phyloP scores from a whole-genome alignment of 2,797 vertebrate genomes.

The Phoebastria nigripes region DNA sequence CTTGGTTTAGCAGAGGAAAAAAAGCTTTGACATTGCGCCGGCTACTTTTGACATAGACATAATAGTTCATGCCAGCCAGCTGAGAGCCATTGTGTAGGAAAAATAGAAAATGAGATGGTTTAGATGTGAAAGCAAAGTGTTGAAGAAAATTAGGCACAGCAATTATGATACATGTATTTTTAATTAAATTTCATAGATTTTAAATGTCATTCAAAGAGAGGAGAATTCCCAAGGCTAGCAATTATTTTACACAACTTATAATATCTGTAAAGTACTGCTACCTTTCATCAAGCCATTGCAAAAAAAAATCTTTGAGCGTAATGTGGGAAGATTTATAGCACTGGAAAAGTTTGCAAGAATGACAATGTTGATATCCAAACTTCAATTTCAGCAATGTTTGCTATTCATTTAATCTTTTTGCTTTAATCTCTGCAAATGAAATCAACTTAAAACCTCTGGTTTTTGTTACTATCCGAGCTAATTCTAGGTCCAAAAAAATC shows the following conservation, averaged over 20 bases:
- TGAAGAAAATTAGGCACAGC: neutral
- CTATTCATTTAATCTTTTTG: constrained; percentile 23
- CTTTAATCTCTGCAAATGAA: constrained; percentile 35
- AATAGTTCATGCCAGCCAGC: neutral
- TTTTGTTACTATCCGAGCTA: neutral
- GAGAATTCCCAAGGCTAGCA: constrained; percentile 40
- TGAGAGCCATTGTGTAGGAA: neutral
- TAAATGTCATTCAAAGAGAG: neutral
- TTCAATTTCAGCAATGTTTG: constrained; percentile 1
- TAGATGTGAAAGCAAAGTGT: neutral
- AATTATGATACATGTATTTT: constrained; percentile 22
- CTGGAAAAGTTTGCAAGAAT: neutral
- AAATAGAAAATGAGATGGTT: neutral
- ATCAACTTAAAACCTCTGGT: neutral
- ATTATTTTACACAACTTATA: neutral
- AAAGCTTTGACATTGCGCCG: neutral
- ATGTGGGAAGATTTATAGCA: constrained; percentile 18
- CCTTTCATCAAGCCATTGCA: neutral
- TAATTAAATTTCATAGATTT: constrained; percentile 44
- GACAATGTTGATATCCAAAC: neutral
- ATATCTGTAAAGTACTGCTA: neutral
- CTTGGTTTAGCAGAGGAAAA: neutral
- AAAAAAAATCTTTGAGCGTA: neutral
- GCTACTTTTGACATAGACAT: neutral
- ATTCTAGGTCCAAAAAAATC: neutral